A percentile compares a stretch with the other conserved stretches of the same genome.
phyloP scores from a whole-genome alignment of 2,888 invertebrate genomes.

The Acanthopleura granulata region DNA sequence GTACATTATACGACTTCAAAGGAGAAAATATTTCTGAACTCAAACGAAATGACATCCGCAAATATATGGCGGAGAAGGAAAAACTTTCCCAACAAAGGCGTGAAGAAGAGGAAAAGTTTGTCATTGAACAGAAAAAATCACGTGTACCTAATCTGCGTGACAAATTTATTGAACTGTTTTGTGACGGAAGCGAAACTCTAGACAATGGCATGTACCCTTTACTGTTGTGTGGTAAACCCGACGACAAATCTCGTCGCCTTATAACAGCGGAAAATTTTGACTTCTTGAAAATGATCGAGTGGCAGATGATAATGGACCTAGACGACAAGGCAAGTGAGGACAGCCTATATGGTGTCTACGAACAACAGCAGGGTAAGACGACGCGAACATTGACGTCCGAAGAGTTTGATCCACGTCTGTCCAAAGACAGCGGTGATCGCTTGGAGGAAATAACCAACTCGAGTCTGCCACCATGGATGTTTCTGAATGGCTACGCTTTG shows the following conservation, averaged over 20 bases:
- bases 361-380: not conserved
- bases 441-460: conserved; percentile 35
- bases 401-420: not conserved
- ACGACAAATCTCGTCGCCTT: not conserved
- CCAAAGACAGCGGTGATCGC: not conserved
- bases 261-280: not conserved
- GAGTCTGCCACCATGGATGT: conserved; percentile 40
- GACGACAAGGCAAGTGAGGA: not conserved
- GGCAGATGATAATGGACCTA: not conserved
- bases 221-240: not conserved
- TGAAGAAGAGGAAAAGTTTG: not conserved
- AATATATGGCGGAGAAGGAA: not conserved
- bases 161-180: not conserved
- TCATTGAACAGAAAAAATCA: conserved; percentile 17
- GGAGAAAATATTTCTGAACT: not conserved
- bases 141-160: not conserved
- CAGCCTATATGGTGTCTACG: not conserved
- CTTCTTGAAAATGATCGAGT: not conserved
- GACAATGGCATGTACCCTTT: not conserved
- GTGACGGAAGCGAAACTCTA: not conserved
- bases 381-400: not conserved
- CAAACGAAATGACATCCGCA: not conserved
- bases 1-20: not conserved
- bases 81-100: not conserved
- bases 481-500: conserved; percentile 46